These are phyloP conservation scores for Andrena praecox DNA, from an alignment of 2,888 invertebrate species.

Conservation along the genomic window DNA sequence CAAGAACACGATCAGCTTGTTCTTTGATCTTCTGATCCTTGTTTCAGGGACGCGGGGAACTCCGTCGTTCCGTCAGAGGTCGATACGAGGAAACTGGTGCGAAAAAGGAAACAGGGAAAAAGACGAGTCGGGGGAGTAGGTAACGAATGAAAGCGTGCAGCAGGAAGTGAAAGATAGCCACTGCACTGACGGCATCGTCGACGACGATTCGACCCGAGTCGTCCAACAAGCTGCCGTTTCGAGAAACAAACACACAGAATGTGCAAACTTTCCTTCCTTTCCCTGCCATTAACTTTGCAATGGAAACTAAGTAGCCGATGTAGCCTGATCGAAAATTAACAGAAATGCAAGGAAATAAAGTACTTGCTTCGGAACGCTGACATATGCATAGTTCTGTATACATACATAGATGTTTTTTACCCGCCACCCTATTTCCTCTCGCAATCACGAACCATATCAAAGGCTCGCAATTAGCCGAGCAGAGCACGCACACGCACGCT, in stretches of 20 bases:
- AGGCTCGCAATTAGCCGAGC: background rate
- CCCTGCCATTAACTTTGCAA: background rate
- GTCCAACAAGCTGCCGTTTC: background rate
- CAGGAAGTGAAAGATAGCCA: constrained; percentile 48
- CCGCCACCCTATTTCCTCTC: background rate
- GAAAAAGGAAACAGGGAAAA: background rate
- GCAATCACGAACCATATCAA: background rate
- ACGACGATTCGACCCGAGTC: constrained; percentile 53
- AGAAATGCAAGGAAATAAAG: too few relatives aligned
- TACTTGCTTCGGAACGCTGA: too few relatives aligned
- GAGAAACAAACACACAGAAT: background rate
- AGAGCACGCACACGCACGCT: background rate
- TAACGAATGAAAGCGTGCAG: constrained; percentile 11
- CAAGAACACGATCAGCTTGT: too few relatives aligned
- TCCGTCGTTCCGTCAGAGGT: too few relatives aligned
- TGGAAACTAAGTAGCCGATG: background rate
- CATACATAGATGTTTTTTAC: too few relatives aligned
- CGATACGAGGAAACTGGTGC: too few relatives aligned
- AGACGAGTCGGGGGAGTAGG: background rate
- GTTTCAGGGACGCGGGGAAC: too few relatives aligned
- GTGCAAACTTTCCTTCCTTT: background rate
- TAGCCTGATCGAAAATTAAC: background rate
- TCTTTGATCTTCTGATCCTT: too few relatives aligned
- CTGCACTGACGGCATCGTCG: constrained; percentile 48
- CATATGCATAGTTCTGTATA: too few relatives aligned